These are phyloP conservation scores for Gonatopus flavifemur DNA, from an alignment of 1,140 invertebrate species.

Conservation along the genomic window DNA sequence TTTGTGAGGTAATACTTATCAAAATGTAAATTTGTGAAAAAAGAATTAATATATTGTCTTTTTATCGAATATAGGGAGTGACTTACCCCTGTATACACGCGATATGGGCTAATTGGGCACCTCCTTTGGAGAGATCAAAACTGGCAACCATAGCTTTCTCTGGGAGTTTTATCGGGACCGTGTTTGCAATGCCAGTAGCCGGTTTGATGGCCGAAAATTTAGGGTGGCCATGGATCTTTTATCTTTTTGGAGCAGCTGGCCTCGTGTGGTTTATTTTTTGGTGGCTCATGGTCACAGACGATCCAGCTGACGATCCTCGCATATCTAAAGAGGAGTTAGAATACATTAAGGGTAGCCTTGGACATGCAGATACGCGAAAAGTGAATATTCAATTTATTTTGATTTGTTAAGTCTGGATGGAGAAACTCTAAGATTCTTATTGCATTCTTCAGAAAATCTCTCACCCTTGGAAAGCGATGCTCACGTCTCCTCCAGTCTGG, in stretches of 20 bases:
- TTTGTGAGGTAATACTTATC: conserved; percentile 73
- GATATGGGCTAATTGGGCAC: conserved; percentile 88
- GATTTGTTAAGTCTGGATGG: no score
- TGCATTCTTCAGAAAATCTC: conserved; percentile 49
- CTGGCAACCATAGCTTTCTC: conserved; percentile 79
- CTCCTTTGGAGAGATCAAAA: conserved; percentile 76
- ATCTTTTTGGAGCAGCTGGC: conserved; percentile 78
- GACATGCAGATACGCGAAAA: no score
- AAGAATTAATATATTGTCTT: conserved; percentile 10
- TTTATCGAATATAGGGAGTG: conserved; percentile 68
- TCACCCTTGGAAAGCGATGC: conserved; percentile 79
- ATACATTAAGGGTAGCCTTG: conserved; percentile 67
- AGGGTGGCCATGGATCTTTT: conserved; percentile 88
- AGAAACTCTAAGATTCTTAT: no score
- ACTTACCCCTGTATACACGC: conserved; percentile 89
- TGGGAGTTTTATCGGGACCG: conserved; percentile 81
- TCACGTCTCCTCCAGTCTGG: conserved; percentile 85
- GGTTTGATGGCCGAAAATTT: conserved; percentile 70
- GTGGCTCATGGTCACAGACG: conserved; percentile 72
- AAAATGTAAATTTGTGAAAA: conserved; percentile 1
- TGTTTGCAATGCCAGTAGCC: conserved; percentile 76
- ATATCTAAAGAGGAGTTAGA: conserved; percentile 76
- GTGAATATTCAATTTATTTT: no score
- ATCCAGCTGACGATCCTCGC: conserved; percentile 73
- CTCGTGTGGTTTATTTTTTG: conserved; percentile 73